Base-by-base conservation (phyloP, 2,888 invertebrate genomes). In the Cheilosia scutellata region DNA sequence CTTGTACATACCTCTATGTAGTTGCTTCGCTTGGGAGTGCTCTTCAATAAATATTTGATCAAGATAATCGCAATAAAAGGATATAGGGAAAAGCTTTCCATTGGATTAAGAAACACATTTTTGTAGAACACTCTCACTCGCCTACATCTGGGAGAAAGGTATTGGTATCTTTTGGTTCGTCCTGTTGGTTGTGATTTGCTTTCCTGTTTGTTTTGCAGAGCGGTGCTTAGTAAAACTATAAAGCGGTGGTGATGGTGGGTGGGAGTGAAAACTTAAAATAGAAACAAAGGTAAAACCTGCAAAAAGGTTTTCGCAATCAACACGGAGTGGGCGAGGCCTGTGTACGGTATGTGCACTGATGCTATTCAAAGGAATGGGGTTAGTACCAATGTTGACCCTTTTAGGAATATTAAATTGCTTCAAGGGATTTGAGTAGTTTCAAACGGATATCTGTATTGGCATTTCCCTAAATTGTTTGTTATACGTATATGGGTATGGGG, bases 41-140 rank as follows among this genome's bases (percentile, higher is more conserved):
- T 72, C 71, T 68, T 77, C 76, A 77, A 82, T 82, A 86, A 86
- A 82, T 86, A 77, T 82, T 86, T 82, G 86, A 82, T 86, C 86
- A 66, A 86, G 82, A 86, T 86, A 86, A 86, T 82, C 72, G 86
- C 76, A 63, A 68, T 71, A 82, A 76, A 80, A 66, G 86, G 84
- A 75, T 79, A 71, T 60, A 71, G 57, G 51, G 57, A 53, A 71
- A 80, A 80, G 80, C 71, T 80, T 86, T 80, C 47, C 75, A 86
- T 86, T 77, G 86, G 82, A 82, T 82, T 82, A 82, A 70, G 78
- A 74, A 71, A 83, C 62, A 83, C 82, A 71, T 51, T 82, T 66
- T 72, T 72, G 71, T 66, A 25, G 66, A 29, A 58, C 71, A 66
- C 71, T 71, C 58, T 72, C 55, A 47, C 75, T 31, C 31, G 11